Evolutionary conservation across 53 echinoderm and acorn worm species (phyloP).

Genomic region (Temnopleurus reevesii): DNA sequence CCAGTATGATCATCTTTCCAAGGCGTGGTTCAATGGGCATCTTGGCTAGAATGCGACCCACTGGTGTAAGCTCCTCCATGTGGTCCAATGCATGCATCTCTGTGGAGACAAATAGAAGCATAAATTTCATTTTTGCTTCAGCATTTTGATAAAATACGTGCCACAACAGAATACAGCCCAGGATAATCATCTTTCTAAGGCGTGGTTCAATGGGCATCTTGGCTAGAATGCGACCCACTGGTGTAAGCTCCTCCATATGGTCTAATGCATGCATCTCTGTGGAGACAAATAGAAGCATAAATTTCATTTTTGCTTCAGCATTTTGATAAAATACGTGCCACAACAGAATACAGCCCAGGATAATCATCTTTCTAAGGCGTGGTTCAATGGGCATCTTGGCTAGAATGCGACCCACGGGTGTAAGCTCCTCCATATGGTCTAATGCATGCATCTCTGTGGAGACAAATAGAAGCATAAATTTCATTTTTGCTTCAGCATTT

Average conservation of each 20-base stretch:
- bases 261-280: conserved; percentile 98
- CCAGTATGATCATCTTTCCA: conserved; percentile 95
- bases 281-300: no score
- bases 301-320: no score
- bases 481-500: no score
- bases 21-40: conserved; percentile 95
- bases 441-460: conserved; percentile 93
- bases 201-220: conserved; percentile 97
- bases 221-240: conserved; percentile 85
- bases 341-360: conserved; percentile 82
- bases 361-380: conserved; percentile 93
- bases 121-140: no score
- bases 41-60: conserved; percentile 91
- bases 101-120: conserved; percentile 57
- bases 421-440: conserved; percentile 81
- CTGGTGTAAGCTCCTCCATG: conserved; percentile 83
- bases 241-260: conserved; percentile 80
- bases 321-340: no score
- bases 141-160: no score
- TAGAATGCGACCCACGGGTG: conserved; percentile 84
- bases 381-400: conserved; percentile 99
- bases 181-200: conserved; percentile 94
- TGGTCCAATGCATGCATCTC: conserved; percentile 95
- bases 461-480: no score
- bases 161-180: conserved; percentile 84